Evolutionary conservation across 2,888 invertebrate genomes (phyloP).

Genomic region (Mimachlamys varia): DNA sequence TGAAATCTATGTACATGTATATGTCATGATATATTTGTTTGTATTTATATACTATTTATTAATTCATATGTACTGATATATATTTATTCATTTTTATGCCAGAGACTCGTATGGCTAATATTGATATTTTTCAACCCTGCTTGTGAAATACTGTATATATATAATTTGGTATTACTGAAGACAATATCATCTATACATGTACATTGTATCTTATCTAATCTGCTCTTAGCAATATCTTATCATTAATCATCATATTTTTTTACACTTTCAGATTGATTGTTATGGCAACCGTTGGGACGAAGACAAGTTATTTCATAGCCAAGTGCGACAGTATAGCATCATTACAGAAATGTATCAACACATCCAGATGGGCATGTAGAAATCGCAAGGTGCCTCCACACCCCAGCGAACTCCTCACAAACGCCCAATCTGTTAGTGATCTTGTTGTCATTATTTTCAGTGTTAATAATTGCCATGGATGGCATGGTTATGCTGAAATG

Average conservation of each 20-base stretch:
- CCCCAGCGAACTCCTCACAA: slow-evolving; percentile 63
- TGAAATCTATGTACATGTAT: no score
- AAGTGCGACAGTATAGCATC: slow-evolving; percentile 67
- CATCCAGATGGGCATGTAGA: slow-evolving; percentile 71
- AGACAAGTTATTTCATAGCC: slow-evolving; percentile 63
- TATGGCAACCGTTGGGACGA: not conserved
- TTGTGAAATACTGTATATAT: no score
- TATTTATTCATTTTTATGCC: no score
- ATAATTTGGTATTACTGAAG: no score
- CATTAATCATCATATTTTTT: not conserved
- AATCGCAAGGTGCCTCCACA: slow-evolving; percentile 64
- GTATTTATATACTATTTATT: no score
- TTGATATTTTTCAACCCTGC: no score
- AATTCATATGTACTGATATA: no score
- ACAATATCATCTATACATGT: no score
- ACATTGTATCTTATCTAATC: no score
- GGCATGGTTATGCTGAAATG: slow-evolving; percentile 76
- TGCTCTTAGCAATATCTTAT: no score
- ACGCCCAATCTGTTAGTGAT: slow-evolving; percentile 58
- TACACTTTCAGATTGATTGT: not conserved
- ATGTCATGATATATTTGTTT: no score
- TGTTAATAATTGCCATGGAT: slow-evolving; percentile 76
- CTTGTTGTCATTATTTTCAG: slow-evolving; percentile 72
- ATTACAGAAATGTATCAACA: slow-evolving; percentile 61
- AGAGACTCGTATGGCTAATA: no score